These are phyloP conservation scores for Capreolus pygargus DNA, from an alignment of 2,113 vertebrate genomes.

Conservation along the genomic window DNA sequence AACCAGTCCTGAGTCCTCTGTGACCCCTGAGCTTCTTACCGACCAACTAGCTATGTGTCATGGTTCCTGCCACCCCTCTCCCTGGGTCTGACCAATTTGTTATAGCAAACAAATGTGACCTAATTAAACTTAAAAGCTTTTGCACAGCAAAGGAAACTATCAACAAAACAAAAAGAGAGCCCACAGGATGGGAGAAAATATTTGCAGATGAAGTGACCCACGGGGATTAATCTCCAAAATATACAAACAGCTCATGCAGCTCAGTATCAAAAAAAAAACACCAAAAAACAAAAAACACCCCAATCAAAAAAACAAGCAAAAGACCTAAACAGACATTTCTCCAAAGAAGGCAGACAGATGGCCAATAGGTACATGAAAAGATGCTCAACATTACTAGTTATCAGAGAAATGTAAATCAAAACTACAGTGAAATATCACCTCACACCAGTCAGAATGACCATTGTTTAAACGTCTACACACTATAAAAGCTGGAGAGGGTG, in stretches of 20 bases:
- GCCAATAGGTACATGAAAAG: background rate
- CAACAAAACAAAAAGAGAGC: background rate
- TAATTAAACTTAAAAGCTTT: background rate
- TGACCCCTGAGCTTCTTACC: background rate
- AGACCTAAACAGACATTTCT: background rate
- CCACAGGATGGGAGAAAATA: background rate
- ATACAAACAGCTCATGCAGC: background rate
- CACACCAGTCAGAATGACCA: background rate
- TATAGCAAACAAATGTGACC: background rate
- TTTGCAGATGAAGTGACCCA: background rate
- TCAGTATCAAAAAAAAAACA: background rate
- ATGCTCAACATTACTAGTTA: background rate
- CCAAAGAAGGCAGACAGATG: background rate
- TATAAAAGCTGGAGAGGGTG: background rate
- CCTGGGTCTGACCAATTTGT: background rate
- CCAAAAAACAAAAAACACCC: fast-evolving
- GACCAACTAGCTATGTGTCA: background rate
- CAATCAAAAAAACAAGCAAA: background rate
- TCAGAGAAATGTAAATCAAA: background rate
- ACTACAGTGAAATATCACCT: background rate
- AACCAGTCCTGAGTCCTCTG: background rate
- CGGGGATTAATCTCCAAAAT: background rate
- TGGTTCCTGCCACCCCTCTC: background rate
- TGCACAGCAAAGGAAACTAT: background rate
- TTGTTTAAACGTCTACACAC: background rate